A percentile compares a stretch with the other conserved stretches of the same genome.
phyloP scores from a whole-genome alignment of 2,113 vertebrate species.

The Dipodomys ordii region DNA sequence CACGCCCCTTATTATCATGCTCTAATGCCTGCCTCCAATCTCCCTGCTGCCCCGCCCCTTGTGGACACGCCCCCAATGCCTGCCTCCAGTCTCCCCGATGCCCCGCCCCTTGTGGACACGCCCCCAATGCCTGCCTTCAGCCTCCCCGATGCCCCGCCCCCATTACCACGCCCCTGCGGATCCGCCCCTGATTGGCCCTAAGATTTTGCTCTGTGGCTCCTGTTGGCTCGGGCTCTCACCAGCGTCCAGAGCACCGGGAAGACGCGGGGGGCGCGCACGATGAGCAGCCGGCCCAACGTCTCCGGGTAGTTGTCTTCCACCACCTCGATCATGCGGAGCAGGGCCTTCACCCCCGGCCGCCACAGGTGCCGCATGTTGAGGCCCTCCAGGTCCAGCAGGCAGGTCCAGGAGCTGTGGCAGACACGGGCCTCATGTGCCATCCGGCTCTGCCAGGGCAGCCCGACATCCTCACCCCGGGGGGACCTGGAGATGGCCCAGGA shows the following conservation, averaged over 20 bases:
- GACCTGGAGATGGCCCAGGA: not conserved
- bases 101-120: no score
- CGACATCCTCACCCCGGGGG: accelerated
- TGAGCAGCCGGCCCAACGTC: conserved; percentile 90
- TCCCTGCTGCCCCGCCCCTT: no score
- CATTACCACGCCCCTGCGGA: no score
- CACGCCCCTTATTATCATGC: no score
- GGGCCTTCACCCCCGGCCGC: conserved; percentile 91
- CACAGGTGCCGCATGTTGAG: conserved; percentile 92
- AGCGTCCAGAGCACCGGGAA: conserved; percentile 93
- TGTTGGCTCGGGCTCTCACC: conserved; percentile 81
- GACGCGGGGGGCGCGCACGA: conserved; percentile 90
- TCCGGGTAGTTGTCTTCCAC: conserved; percentile 93
- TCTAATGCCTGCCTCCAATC: no score
- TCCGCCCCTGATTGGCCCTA: no score
- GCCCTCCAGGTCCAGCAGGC: conserved; percentile 92
- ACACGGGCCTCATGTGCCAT: not conserved
- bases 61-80: no score
- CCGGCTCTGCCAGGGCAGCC: not conserved
- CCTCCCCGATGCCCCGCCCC: no score
- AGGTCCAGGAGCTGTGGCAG: conserved; percentile 90
- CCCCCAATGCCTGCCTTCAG: no score
- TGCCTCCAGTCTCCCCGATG: no score
- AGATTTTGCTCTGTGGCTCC: no score
- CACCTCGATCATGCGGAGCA: conserved; percentile 91